These are phyloP conservation scores for Yoshiicerus persimilis DNA, from an alignment of 1,140 invertebrate species.

Conservation along the genomic window DNA sequence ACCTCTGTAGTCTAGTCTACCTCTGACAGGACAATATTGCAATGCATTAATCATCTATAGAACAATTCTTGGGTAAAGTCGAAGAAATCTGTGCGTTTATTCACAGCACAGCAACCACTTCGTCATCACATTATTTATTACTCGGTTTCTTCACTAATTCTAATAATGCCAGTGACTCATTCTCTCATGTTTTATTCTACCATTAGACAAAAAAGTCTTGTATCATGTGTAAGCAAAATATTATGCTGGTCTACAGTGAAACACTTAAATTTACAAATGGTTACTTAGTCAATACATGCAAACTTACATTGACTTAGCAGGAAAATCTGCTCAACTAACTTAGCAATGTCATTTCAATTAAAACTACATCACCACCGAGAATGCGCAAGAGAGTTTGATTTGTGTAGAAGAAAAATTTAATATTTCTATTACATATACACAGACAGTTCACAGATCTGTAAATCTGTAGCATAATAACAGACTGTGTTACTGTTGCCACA, in stretches of 20 bases:
- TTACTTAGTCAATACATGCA: background rate
- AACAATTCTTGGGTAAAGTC: too few relatives aligned
- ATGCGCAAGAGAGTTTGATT: background rate
- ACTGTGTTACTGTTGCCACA: too few relatives aligned
- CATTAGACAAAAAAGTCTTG: too few relatives aligned
- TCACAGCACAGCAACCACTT: background rate
- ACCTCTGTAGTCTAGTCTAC: too few relatives aligned
- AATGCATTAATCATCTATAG: background rate
- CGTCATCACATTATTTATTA: background rate
- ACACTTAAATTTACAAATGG: background rate
- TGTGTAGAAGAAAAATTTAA: background rate
- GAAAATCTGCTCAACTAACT: background rate
- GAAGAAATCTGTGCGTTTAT: background rate
- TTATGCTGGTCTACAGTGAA: too few relatives aligned
- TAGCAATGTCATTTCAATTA: slow-evolving; percentile 21
- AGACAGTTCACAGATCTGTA: too few relatives aligned
- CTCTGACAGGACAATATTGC: too few relatives aligned
- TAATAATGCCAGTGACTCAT: background rate
- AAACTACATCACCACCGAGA: background rate
- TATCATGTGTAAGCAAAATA: too few relatives aligned
- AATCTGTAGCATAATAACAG: too few relatives aligned
- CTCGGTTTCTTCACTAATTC: background rate
- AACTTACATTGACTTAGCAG: background rate
- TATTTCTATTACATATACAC: background rate
- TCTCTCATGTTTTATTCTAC: too few relatives aligned